Base-by-base conservation (phyloP, 2,888 invertebrate species). In the Melieria omissa region DNA sequence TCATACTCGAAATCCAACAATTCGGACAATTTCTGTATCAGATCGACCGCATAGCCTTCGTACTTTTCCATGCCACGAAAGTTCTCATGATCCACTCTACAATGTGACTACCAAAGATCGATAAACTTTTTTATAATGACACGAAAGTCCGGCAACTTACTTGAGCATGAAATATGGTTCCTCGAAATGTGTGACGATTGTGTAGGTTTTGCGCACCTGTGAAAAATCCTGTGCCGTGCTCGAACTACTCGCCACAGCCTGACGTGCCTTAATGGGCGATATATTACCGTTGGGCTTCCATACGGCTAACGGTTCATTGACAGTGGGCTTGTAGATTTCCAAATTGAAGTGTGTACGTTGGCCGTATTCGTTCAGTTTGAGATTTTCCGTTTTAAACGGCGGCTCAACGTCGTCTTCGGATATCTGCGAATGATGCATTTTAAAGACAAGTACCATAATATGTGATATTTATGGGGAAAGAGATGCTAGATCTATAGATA, bases 11-110 rank as follows among this genome's bases (percentile, higher is more conserved):
- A 91, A 71, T 91, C 89, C 76, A 93, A 83, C 0, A 89, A 85
- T 77, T 91, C 90, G 12, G 97, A 90, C 73, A 99, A 91, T 83
- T 93, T 93, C 66, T 93, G 89, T 79, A 99, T 93, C 29, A 99
- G 88, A 86, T 99, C 98, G 80, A 97, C 91, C 3, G 95, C 93
- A 85, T 96, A 99, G 2, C 97, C 97, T 85, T 95, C 94, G 82
- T 90, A 96, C 63, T 92, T 89, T 77, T 92, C 93, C 81, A 95
- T 73, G 0, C 84, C 84, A 10, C 83, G 78, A 4, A 74, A 83
- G 63, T 82, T 81, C 71, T 90, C 89, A 10, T 91, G 91, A 29
- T 90, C 90, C 65, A 85, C 83, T 76, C 87, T 86, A 52, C 16
- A 71, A 70, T 16, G 42, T 10, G 16, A 58, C 5, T 58, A 58